phyloP scores from a whole-genome alignment of 1,140 invertebrate species.

The Asbolus verrucosus region DNA sequence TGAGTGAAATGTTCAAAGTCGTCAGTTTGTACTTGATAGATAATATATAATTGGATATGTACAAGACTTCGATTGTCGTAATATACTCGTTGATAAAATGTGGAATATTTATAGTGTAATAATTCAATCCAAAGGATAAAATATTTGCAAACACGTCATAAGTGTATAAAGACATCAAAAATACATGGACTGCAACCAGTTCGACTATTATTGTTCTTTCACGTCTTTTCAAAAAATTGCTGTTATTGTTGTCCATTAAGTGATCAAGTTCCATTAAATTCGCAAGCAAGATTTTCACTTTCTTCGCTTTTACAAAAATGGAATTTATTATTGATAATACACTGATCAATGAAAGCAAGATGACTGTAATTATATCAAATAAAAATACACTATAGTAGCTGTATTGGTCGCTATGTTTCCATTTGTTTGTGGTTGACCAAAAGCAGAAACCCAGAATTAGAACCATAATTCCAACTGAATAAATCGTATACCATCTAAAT shows the following conservation, averaged over 20 bases:
- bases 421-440: too few species aligned
- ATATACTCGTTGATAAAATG: conserved; percentile 3
- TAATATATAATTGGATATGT: not conserved
- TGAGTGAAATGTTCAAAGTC: not conserved
- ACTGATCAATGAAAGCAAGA: too few species aligned
- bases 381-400: too few species aligned
- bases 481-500: too few species aligned
- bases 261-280: not conserved
- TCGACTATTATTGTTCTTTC: not conserved
- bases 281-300: too few species aligned
- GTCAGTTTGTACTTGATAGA: not conserved
- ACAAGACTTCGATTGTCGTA: conserved; percentile 1
- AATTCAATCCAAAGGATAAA: not conserved
- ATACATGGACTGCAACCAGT: not conserved
- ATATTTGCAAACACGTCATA: not conserved
- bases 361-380: too few species aligned
- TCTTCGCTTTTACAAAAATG: too few species aligned
- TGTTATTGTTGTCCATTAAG: not conserved
- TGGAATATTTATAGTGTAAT: conserved; percentile 2
- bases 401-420: too few species aligned
- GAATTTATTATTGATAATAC: too few species aligned
- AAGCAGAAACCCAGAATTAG: too few species aligned
- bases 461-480: too few species aligned
- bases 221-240: not conserved
- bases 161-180: not conserved